Evolutionary conservation across 2,797 vertebrate genomes (phyloP), one percentile per base, ranked within the genome.

Genomic region (Synanceia verrucosa): DNA sequence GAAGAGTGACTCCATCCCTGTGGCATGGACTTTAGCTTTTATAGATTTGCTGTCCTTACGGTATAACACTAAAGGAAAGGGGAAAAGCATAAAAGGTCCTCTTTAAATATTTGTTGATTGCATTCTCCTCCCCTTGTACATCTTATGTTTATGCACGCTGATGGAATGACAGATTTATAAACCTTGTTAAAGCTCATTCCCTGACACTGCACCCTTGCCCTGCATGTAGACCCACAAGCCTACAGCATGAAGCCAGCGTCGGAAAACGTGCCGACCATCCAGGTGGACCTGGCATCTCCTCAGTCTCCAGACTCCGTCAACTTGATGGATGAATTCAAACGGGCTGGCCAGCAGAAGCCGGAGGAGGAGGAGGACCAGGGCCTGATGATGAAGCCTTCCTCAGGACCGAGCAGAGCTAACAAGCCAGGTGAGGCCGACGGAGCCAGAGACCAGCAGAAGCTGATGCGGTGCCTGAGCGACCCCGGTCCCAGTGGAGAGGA

Each of bases 391-490:
- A 93, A 84, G 44, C 90, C 91, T 59, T 92, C 95, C 12, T 73
- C 92, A 5, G 80, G 87, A 1, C 87, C 85, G 0, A 88, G 92
- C 3, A 91, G 88, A 0, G 88, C 92, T 0, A 52, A 73, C 0
- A 78, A 61, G 21, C 36, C 48, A 0, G 72, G 39, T 0, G 94
- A 95, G 0, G 91, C 61, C 0, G 93, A 95, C 36, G 91, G 91
- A 37, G 81, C 86, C 34, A 93, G 91, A 80, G 95, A 94, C 36
- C 96, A 94, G 79, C 96, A 97, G 84, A 93, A 96, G 65, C 94
- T 99, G 70, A 93, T 90, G 68, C 95, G 98, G 60, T 99, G 97
- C 86, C 94, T 99, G 81, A 99, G 98, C 14, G 97, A 99, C 90
- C 97, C 98, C 0, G 98, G 98, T 19, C 98, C 98, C 0, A 91